Percentiles rank a stretch among this genome's conserved stretches.
phyloP scores from a whole-genome alignment of 2,113 vertebrate species.

The Xenopus tropicalis region UCB_Xtro_10.0 CM004450.2:51150001-51150500 shows the following conservation, averaged over 20 bases:
- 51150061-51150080: conserved; percentile 14
- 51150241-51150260: conserved; percentile 30
- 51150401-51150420: no score
- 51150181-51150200: conserved; percentile 31
- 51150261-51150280: conserved; percentile 30
- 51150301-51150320: neutral
- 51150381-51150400: no score
- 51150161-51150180: conserved; percentile 33
- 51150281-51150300: conserved; percentile 5
- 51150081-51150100: neutral
- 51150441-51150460: no score
- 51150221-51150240: conserved; percentile 13
- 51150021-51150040: conserved; percentile 19
- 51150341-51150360: no score
- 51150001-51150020: conserved; percentile 3
- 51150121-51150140: neutral
- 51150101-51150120: conserved; percentile 3
- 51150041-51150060: conserved; percentile 6
- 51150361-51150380: no score
- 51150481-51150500: no score
- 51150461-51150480: no score
- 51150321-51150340: neutral
- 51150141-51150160: conserved; percentile 16
- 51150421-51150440: no score
- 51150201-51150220: conserved; percentile 23